Percentiles rank a stretch among this genome's conserved stretches.
Conservation (phyloP, 2,113 vertebrate genomes). For the Pomatostomus ruficeps region DNA sequence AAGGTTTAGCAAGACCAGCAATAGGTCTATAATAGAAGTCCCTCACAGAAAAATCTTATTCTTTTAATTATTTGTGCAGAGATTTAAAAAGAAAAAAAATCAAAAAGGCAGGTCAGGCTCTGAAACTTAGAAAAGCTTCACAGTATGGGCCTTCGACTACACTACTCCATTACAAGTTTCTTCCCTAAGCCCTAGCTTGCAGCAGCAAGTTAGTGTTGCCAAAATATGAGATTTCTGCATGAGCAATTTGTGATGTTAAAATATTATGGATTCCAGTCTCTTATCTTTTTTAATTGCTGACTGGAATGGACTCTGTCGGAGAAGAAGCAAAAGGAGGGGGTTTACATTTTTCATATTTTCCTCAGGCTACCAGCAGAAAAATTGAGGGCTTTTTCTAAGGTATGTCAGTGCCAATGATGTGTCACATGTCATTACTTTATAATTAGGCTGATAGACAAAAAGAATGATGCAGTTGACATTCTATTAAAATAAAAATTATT, state of each 20-base stretch:
- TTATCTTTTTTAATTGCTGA: not conserved
- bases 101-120: not conserved
- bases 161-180: not conserved
- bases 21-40: not conserved
- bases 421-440: slow-evolving; percentile 44
- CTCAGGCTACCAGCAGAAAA: slow-evolving; percentile 23
- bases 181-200: not conserved
- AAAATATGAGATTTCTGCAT: not conserved
- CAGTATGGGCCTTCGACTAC: not conserved
- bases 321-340: not conserved
- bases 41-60: not conserved
- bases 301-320: not conserved
- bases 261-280: not conserved
- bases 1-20: not conserved
- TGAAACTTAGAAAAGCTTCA: not conserved
- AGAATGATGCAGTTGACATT: slow-evolving; percentile 20
- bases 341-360: slow-evolving; percentile 1
- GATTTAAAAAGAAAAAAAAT: not conserved
- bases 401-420: not conserved
- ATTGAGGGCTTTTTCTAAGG: not conserved
- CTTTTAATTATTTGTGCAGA: not conserved
- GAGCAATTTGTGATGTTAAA: not conserved
- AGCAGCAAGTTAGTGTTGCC: not conserved
- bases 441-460: slow-evolving; percentile 53
- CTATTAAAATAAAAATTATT: slow-evolving; percentile 31